A percentile compares a stretch with the other conserved stretches of the same genome.
phyloP scores from a whole-genome alignment of 2,888 invertebrate species.

The Agriopis marginaria region DNA sequence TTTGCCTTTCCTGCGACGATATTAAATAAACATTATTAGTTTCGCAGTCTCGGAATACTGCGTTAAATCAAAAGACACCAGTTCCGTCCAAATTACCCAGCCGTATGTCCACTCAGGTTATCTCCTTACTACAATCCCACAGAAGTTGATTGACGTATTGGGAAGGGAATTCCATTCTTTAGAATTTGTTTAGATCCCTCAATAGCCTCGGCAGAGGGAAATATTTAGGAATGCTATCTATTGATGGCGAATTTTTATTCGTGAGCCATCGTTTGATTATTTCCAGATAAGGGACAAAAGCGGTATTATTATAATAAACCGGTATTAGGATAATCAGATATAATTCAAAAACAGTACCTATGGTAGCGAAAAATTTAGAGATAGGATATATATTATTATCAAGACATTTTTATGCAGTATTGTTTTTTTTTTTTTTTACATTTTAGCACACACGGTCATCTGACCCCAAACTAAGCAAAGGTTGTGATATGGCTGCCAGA shows the following conservation, averaged over 20 bases:
- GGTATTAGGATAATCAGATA: background rate
- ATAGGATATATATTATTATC: no score
- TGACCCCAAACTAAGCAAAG: no score
- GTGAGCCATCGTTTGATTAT: constrained; percentile 32
- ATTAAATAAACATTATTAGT: no score
- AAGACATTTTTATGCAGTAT: no score
- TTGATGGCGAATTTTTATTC: constrained; percentile 52
- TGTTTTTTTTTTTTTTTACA: no score
- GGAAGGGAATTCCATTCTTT: constrained; percentile 69
- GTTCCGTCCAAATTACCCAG: constrained; percentile 1
- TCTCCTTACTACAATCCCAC: constrained; percentile 69
- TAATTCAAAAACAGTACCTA: background rate
- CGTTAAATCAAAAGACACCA: background rate
- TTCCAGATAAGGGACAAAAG: constrained; percentile 12
- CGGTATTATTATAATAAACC: constrained; percentile 1
- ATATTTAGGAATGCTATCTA: constrained; percentile 62
- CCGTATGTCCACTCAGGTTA: constrained; percentile 53
- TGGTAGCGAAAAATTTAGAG: background rate
- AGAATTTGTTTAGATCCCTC: constrained; percentile 75
- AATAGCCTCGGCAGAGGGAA: constrained; percentile 63
- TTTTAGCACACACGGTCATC: no score
- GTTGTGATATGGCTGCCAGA: no score
- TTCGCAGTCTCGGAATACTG: background rate
- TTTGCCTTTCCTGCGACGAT: no score
- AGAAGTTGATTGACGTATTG: constrained; percentile 78